A percentile compares a stretch with the other conserved stretches of the same genome.
phyloP scores from a whole-genome alignment of 2,888 invertebrate species.

The Eupithecia centaureata region DNA sequence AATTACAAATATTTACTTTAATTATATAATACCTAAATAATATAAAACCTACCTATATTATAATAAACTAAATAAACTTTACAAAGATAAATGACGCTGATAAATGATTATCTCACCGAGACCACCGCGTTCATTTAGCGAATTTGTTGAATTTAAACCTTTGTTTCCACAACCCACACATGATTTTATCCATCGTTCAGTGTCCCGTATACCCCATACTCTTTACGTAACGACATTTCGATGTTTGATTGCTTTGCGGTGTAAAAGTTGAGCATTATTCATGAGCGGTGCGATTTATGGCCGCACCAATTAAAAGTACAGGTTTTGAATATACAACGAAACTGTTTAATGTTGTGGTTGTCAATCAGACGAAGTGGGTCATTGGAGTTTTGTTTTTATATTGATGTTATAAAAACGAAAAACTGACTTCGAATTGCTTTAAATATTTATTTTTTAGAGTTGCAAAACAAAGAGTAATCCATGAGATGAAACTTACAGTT shows the following conservation, averaged over 20 bases:
- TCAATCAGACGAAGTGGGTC: conserved; percentile 5
- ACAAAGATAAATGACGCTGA: no score
- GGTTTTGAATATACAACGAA: conserved; percentile 12
- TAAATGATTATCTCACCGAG: no score
- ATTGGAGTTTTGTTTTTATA: not conserved
- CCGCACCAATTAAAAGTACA: conserved; percentile 12
- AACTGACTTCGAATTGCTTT: not conserved
- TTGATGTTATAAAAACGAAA: not conserved
- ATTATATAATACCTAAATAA: no score
- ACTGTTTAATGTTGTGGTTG: conserved; percentile 11
- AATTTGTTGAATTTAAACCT: not conserved
- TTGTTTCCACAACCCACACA: not conserved
- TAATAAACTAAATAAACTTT: no score
- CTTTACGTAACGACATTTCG: conserved; percentile 33
- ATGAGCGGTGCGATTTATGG: conserved; percentile 21
- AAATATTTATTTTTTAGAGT: no score
- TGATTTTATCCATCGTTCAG: not conserved
- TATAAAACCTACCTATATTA: no score
- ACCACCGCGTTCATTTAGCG: not conserved
- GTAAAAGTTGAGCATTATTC: conserved; percentile 35
- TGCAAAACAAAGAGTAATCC: no score
- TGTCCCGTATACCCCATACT: not conserved
- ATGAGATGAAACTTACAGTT: no score
- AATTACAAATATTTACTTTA: no score
- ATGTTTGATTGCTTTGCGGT: conserved; percentile 36